Base-by-base conservation (phyloP, 1,140 invertebrate species). In the Ceratina australensis region DNA sequence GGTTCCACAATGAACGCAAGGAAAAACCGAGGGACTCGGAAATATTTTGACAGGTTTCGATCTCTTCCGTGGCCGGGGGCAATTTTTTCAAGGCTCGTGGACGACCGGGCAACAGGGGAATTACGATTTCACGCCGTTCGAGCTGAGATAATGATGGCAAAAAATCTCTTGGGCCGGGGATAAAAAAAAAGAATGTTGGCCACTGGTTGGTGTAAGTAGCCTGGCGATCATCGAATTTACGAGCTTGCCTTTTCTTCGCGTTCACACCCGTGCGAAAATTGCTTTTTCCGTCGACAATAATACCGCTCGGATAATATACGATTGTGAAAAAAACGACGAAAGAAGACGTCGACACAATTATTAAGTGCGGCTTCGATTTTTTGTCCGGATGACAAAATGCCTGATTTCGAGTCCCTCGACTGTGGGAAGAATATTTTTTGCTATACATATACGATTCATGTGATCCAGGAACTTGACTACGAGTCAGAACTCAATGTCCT, bases 31-130 rank as follows among this genome's bases (percentile, higher is more conserved):
- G 33, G 33, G 33, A 42, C 33, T 10, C 52, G 79, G 80, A 67
- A 89, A 89, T 89, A 86, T 89, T 89, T 88, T 89, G 87, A 89
- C 86, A 87, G 88, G 80, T 85, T 65, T 75, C 80, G 80, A 80
- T 74, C 67, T 66, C 54, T 24, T 60, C 65, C 20, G 0, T 7
- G 57, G 24, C 15, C 54, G 26, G 54, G 33, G 33, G 33, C 33
- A 42, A 42, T 42, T 42, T 42, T 42, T 42, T 42, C 2, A 10
- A 7, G 33, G 33, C 33, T 42, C 33, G 33, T 42, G 33, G 33
- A 42, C 0, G 33, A 42, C 33, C 33, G 33, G 33, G 33, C 33
- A 42, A 42, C 33, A 10, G 33, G 33, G 86, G 81, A 87, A 86
- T 86, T 76, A 50, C 75, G 66, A 87, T 86, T 87, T 88, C 84